Base-by-base conservation (phyloP, 2,888 invertebrate species). In the Orchesellides sinensis region DNA sequence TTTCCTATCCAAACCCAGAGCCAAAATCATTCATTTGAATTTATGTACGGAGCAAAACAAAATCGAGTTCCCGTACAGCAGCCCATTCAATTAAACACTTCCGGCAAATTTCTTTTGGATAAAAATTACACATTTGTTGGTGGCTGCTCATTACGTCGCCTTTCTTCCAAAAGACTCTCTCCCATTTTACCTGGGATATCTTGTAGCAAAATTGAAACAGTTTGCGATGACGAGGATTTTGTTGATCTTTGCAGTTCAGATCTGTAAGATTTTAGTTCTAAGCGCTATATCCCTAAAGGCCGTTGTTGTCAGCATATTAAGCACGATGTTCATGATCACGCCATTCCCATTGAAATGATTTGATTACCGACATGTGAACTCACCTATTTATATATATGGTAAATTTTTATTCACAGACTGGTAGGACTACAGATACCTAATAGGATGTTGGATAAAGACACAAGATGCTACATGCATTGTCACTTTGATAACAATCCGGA, bases 401-500 rank as follows among this genome's bases (percentile, higher is more conserved):
- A n/a, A n/a, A n/a, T n/a, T n/a, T n/a, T n/a, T 10, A 65, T 45
- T 66, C 5, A 68, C 27, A 47, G 70, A 5, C 17, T 61, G 12
- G 72, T 61, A 5, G 59, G 27, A 14, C 61, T 72, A 29, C 19
- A 59, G 47, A 19, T 61, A 40, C 61, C 47, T 29, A 54, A 40
- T 61, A 45, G 27, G 17, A 2, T 69, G 5, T 23, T 52, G 19
- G 17, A 19, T 21, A 32, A 52, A 25, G 14, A 21, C 19, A 6
- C 21, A 12, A 32, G 54, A 17, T 14, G 25, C 23, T 27, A n/a
- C 25, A 73, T 61, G 63, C 25, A 61, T 25, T 74, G 74, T 45
- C 63, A 74, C 63, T 73, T 73, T 61, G 56, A 56, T 17, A 72
- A 72, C 72, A 40, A 47, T 72, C 63, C 63, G 10, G 49, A 74